Evolutionary conservation across 2,113 vertebrate species (phyloP).

Genomic region (Penelope pileata): DNA sequence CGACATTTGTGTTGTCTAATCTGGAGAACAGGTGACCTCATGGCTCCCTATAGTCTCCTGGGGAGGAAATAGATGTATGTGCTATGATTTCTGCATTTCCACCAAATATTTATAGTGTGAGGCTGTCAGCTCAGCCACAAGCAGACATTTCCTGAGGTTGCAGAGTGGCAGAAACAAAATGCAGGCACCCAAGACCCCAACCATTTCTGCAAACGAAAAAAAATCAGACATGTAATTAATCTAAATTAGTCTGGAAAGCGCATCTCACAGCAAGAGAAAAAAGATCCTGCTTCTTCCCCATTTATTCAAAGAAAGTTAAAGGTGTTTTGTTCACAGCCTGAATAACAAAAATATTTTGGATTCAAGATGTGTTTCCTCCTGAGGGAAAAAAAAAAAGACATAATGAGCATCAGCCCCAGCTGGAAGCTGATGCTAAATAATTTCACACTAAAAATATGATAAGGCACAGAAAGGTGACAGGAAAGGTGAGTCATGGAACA

Average conservation of each 20-base stretch:
- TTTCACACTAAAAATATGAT: background rate
- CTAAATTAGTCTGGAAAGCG: background rate
- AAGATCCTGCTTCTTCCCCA: background rate
- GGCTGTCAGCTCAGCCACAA: background rate
- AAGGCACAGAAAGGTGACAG: background rate
- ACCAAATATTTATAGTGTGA: background rate
- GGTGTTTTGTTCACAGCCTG: background rate
- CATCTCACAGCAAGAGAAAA: background rate
- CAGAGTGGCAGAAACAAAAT: background rate
- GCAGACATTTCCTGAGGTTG: background rate
- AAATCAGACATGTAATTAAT: background rate
- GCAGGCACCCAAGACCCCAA: background rate
- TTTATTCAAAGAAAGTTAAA: background rate
- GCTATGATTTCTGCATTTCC: background rate
- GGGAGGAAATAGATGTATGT: background rate
- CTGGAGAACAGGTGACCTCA: background rate
- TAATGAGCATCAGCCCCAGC: background rate
- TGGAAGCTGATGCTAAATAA: conserved; percentile 10
- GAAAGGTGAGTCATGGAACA: conserved; percentile 22
- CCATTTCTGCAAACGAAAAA: background rate
- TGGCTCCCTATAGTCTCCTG: background rate
- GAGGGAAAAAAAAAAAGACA: background rate
- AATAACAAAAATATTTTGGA: background rate
- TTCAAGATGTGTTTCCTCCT: background rate
- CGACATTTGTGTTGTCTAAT: no score